These are phyloP conservation scores for Slavum lentiscoides DNA, from an alignment of 2,888 invertebrate genomes.

Conservation along the genomic window DNA sequence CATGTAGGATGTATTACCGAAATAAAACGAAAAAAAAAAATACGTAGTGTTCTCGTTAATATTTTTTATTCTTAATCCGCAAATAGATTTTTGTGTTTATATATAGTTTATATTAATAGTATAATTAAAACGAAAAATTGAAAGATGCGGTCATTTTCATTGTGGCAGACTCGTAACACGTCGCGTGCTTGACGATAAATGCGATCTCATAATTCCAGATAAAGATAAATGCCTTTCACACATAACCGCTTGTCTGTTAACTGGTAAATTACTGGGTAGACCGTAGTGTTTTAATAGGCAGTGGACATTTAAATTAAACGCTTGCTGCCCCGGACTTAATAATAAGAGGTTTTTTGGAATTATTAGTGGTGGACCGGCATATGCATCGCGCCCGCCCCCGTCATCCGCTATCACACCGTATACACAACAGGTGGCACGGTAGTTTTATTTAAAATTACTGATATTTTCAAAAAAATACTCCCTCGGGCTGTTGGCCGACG, in stretches of 20 bases:
- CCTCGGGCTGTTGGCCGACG: conserved; percentile 23
- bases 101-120: not conserved
- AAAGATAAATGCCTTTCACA: conserved; percentile 40
- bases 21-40: too few relatives aligned
- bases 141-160: not conserved
- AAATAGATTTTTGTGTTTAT: too few relatives aligned
- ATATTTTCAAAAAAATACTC: conserved; percentile 30
- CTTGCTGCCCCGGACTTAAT: conserved; percentile 14
- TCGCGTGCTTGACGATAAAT: conserved; percentile 21
- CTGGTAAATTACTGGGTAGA: conserved; percentile 31
- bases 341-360: conserved; percentile 50
- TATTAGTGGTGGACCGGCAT: conserved; percentile 38
- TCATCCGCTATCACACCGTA: conserved; percentile 3
- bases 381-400: not conserved
- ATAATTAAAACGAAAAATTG: not conserved
- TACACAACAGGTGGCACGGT: conserved; percentile 33
- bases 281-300: conserved; percentile 29
- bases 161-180: not conserved
- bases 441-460: conserved; percentile 39
- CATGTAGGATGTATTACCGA: too few relatives aligned
- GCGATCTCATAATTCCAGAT: conserved; percentile 37
- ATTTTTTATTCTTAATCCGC: too few relatives aligned
- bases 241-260: conserved; percentile 29
- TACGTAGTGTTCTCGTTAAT: too few relatives aligned
- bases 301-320: conserved; percentile 48